Conservation (phyloP, 2,888 invertebrate species). For the Acleris holmiana region DNA sequence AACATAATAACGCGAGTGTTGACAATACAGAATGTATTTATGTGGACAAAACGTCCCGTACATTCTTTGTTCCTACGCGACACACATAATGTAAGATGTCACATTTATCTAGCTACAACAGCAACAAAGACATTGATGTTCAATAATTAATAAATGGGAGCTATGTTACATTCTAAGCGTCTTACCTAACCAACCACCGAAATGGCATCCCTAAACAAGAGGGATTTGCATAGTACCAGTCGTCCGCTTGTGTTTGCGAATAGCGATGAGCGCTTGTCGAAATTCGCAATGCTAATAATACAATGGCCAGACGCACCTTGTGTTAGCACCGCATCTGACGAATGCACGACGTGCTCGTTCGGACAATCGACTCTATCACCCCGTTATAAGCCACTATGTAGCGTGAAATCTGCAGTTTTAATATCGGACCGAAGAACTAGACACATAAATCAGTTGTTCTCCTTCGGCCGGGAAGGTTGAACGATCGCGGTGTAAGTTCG, state of each 20-base stretch:
- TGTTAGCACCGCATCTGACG: constrained; percentile 60
- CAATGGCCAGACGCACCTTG: constrained; percentile 75
- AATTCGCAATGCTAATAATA: constrained; percentile 80
- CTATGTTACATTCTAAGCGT: constrained; percentile 27
- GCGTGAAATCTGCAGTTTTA: constrained; percentile 46
- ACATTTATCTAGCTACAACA: constrained; percentile 3
- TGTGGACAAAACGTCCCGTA: constrained; percentile 41
- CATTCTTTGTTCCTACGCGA: constrained; percentile 32
- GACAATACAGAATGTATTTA: constrained; percentile 44
- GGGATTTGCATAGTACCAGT: constrained; percentile 65
- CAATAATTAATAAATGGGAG: constrained; percentile 28
- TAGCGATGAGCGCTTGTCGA: constrained; percentile 69
- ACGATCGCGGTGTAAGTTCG: constrained; percentile 56
- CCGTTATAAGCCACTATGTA: constrained; percentile 52
- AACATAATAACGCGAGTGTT: constrained; percentile 57
- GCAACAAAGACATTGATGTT: constrained; percentile 15
- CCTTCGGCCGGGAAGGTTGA: constrained; percentile 51
- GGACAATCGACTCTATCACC: constrained; percentile 57
- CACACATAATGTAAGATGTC: constrained; percentile 19
- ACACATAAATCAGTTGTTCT: constrained; percentile 61
- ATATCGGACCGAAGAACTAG: constrained; percentile 56
- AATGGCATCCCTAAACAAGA: constrained; percentile 59
- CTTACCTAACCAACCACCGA: constrained; percentile 54
- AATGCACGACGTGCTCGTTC: constrained; percentile 48
- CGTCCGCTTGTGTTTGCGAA: constrained; percentile 71